Evolutionary conservation across 2,113 vertebrate species (phyloP).

Genomic region (Cyphomyrus plagiostoma): DNA sequence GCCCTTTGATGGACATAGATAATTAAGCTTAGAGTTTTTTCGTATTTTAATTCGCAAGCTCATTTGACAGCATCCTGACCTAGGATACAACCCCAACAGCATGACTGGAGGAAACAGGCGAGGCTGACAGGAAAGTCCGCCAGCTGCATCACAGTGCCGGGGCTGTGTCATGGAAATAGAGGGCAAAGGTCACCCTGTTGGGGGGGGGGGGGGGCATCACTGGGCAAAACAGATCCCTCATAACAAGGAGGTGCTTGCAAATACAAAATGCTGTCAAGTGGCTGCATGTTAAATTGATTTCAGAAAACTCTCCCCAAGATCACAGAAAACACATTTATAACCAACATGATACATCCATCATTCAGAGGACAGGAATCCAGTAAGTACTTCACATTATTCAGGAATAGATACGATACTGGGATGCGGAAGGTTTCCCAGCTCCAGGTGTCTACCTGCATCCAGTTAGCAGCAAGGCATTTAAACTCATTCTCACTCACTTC

Average conservation of each 20-base stretch:
- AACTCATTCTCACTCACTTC: background rate
- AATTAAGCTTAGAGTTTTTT: conserved; percentile 54
- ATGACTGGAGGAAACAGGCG: conserved; percentile 35
- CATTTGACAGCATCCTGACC: conserved; percentile 32
- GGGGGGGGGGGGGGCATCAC: background rate
- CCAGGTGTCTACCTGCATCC: background rate
- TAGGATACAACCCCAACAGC: conserved; percentile 32
- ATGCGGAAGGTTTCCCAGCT: background rate
- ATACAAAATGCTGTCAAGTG: conserved; percentile 1
- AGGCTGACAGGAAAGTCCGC: conserved; percentile 29
- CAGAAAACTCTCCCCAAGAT: background rate
- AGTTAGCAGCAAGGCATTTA: background rate
- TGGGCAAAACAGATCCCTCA: background rate
- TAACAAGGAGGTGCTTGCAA: background rate
- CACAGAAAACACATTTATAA: conserved; percentile 7
- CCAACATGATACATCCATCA: background rate
- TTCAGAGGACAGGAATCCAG: background rate
- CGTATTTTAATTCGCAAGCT: conserved; percentile 29
- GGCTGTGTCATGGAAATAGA: conserved; percentile 19
- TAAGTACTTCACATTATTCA: background rate
- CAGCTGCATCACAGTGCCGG: conserved; percentile 33
- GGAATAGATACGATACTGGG: background rate
- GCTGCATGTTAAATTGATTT: conserved; percentile 9
- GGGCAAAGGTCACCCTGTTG: background rate
- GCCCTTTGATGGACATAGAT: conserved; percentile 64